Evolutionary conservation across 1,140 invertebrate species (phyloP).

Genomic region (Colletes gigas): DNA sequence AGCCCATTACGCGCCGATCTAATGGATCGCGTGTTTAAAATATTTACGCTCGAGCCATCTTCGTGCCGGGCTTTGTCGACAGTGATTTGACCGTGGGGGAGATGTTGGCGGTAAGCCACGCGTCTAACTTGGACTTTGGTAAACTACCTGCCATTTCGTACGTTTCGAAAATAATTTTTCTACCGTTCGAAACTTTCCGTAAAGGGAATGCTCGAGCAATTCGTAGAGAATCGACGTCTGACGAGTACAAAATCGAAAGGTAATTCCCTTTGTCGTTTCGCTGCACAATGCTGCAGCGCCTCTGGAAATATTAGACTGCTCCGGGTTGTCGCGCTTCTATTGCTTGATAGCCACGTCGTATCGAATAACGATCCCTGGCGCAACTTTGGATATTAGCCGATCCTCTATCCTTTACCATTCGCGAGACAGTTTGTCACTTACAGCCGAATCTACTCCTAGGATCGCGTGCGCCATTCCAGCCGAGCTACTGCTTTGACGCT

Average conservation of each 20-base stretch:
- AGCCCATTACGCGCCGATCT: slow-evolving; percentile 36
- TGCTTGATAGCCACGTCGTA: slow-evolving; percentile 26
- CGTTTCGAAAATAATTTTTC: too few relatives aligned
- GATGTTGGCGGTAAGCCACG: neutral
- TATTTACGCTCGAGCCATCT: neutral
- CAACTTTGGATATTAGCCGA: slow-evolving; percentile 40
- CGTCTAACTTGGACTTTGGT: too few relatives aligned
- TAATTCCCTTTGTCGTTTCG: neutral
- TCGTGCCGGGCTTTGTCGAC: neutral
- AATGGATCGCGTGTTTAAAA: slow-evolving; percentile 15
- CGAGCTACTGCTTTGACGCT: slow-evolving; percentile 50
- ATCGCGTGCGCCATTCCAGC: slow-evolving; percentile 25
- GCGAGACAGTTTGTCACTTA: slow-evolving; percentile 52
- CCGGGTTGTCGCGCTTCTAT: slow-evolving; percentile 22
- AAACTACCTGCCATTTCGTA: too few relatives aligned
- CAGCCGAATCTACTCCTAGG: slow-evolving; percentile 34
- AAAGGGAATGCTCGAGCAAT: neutral
- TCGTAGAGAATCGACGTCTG: neutral
- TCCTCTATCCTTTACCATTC: slow-evolving; percentile 40
- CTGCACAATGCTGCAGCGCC: neutral
- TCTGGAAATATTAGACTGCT: slow-evolving; percentile 29
- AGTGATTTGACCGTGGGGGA: too few relatives aligned
- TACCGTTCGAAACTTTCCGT: neutral
- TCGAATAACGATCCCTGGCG: slow-evolving; percentile 5
- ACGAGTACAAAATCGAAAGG: slow-evolving; percentile 13